phyloP scores from a whole-genome alignment of 2,113 vertebrate species.

The Solea solea region DNA sequence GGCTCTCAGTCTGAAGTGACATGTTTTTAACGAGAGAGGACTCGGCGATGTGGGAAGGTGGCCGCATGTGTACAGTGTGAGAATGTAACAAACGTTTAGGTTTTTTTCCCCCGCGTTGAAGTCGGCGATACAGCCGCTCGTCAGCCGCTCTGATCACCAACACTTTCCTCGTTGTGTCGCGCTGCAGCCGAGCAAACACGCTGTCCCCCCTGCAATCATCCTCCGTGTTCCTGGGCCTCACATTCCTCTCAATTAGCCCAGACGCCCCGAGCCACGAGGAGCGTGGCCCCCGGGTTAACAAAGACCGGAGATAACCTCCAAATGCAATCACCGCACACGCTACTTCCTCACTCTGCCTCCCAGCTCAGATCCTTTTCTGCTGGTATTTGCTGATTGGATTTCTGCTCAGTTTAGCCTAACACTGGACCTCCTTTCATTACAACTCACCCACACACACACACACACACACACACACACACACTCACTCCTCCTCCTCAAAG shows the following conservation, averaged over 20 bases:
- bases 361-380: constrained; percentile 40
- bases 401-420: constrained; percentile 74
- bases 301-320: constrained; percentile 72
- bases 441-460: constrained; percentile 23
- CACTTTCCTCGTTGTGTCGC: constrained; percentile 6
- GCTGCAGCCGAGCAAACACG: constrained; percentile 45
- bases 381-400: constrained; percentile 78
- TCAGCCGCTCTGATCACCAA: not conserved
- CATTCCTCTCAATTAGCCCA: constrained; percentile 70
- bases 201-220: constrained; percentile 42
- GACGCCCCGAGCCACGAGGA: constrained; percentile 56
- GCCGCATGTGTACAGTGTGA: constrained; percentile 22
- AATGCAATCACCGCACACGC: constrained; percentile 61
- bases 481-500: constrained; percentile 42
- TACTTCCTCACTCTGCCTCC: constrained; percentile 49
- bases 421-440: constrained; percentile 65
- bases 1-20: constrained; percentile 60
- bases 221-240: constrained; percentile 32
- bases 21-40: constrained; percentile 66
- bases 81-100: constrained; percentile 25
- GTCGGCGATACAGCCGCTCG: not conserved
- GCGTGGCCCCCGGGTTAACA: constrained; percentile 60
- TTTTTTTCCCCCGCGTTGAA: constrained; percentile 9
- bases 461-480: too few species aligned
- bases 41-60: constrained; percentile 49